Evolutionary conservation across 1,140 invertebrate genomes (phyloP).

Genomic region (Pygmarrhopalites habei): DNA sequence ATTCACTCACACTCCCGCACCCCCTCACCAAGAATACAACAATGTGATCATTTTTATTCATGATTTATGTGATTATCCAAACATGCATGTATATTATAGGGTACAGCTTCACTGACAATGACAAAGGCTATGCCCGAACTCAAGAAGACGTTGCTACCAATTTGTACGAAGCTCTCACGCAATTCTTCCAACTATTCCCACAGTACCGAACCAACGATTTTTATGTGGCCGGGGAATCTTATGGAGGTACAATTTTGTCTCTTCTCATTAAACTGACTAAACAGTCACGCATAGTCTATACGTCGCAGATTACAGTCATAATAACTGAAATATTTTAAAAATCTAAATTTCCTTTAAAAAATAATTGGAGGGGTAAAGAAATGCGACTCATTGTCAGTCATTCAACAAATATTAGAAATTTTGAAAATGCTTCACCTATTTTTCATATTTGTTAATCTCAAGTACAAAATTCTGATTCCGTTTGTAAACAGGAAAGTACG

Average conservation of each 20-base stretch:
- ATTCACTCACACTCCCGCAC: no score
- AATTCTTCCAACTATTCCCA: slow-evolving; percentile 46
- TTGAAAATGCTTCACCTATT: background rate
- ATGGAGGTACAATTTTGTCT: slow-evolving; percentile 38
- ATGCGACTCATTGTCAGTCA: no score
- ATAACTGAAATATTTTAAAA: background rate
- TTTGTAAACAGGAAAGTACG: slow-evolving; percentile 43
- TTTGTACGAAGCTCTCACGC: slow-evolving; percentile 46
- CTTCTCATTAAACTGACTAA: no score
- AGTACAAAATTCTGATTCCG: no score
- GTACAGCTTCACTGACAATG: slow-evolving; percentile 34
- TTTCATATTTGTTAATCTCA: background rate
- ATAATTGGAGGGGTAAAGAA: no score
- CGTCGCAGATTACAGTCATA: slow-evolving; percentile 9
- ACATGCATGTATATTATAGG: slow-evolving; percentile 19
- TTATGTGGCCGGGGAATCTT: slow-evolving; percentile 46
- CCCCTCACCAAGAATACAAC: no score
- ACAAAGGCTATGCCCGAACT: slow-evolving; percentile 42
- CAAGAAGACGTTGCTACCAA: slow-evolving; percentile 46
- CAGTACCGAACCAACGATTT: slow-evolving; percentile 43
- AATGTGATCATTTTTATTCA: no score
- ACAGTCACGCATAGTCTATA: no score
- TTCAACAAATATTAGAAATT: background rate
- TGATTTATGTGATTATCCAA: background rate
- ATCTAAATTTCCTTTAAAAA: background rate